These are phyloP conservation scores for Achatina immaculata DNA, from an alignment of 1,140 invertebrate species.

Conservation along the genomic window DNA sequence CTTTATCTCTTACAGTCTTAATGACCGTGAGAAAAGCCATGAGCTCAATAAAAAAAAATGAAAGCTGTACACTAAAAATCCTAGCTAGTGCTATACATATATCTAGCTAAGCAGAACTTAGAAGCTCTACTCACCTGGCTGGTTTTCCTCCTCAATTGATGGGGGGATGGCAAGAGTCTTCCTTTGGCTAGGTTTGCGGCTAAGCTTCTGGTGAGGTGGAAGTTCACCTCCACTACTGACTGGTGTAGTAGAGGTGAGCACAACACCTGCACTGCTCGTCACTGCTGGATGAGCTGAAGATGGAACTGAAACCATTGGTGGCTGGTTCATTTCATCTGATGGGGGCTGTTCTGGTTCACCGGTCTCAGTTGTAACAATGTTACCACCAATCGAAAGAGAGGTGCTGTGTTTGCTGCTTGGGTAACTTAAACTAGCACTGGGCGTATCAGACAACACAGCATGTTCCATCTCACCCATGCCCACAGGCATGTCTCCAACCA, in stretches of 20 bases:
- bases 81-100: too few species aligned
- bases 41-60: too few species aligned
- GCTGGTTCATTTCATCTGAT: too few species aligned
- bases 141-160: neutral
- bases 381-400: slow-evolving; percentile 6
- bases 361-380: slow-evolving; percentile 15
- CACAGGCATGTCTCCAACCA: neutral
- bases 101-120: too few species aligned
- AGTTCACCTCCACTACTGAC: neutral
- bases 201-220: neutral
- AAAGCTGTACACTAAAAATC: too few species aligned
- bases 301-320: neutral
- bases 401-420: too few species aligned
- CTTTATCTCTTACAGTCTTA: too few species aligned
- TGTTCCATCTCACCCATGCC: neutral
- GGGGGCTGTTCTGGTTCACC: neutral
- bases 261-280: neutral
- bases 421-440: neutral
- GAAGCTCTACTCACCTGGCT: neutral
- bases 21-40: too few species aligned
- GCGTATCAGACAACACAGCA: neutral
- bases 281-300: neutral
- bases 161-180: neutral
- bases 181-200: neutral
- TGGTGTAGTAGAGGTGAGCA: neutral